Percentiles rank a stretch among this genome's conserved stretches.
These are phyloP conservation scores for Mastigias papua DNA, from an alignment of 30 jellyfish, hydroid and myxozoan species.

Conservation along the genomic window DNA sequence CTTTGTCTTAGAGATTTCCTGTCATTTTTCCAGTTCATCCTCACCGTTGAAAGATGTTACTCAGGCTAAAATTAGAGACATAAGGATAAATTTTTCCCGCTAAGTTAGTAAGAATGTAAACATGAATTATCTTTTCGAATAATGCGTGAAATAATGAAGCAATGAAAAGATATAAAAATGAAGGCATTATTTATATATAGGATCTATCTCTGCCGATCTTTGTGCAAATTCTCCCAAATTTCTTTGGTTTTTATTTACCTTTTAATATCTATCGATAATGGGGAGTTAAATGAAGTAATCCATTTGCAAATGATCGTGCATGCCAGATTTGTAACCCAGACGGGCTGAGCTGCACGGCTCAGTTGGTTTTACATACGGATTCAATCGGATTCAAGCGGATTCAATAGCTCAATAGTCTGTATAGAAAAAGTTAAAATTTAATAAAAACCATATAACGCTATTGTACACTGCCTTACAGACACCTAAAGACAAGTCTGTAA, in stretches of 20 bases:
- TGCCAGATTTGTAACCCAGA: conserved; percentile 49
- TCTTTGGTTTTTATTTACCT: conserved; percentile 6
- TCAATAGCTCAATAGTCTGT: background rate
- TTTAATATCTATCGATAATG: conserved; percentile 5
- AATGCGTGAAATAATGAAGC: background rate
- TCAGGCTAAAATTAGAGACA: conserved; percentile 2
- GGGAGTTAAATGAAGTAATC: background rate
- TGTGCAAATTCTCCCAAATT: conserved; percentile 4
- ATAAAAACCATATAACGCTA: background rate
- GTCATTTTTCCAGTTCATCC: background rate
- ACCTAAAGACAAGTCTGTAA: background rate
- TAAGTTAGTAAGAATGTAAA: background rate
- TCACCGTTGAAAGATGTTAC: background rate
- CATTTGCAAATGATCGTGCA: conserved; percentile 30
- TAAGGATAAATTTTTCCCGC: background rate
- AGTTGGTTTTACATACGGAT: conserved; percentile 38
- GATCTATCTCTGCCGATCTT: conserved; percentile 6
- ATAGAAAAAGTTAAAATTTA: background rate
- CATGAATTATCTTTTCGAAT: background rate
- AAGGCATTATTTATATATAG: background rate
- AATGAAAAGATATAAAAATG: background rate
- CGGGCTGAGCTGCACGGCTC: conserved; percentile 47
- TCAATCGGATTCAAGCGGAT: background rate
- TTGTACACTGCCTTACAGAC: background rate
- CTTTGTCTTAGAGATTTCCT: background rate